Conservation (phyloP, 2,888 invertebrate species). For the Temnothorax unifasciatus region DNA sequence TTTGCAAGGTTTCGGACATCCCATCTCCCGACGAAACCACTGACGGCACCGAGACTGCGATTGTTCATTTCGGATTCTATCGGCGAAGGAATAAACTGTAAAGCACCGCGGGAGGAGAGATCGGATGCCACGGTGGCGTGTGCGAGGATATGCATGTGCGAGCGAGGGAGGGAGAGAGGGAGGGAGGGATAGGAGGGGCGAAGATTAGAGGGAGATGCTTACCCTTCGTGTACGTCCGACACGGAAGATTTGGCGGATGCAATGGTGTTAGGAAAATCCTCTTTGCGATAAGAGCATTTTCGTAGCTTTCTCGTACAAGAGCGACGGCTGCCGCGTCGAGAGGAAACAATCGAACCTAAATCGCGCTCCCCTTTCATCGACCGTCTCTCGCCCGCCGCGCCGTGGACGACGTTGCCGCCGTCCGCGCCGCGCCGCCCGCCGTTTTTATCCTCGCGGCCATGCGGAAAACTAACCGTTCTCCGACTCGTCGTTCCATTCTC, state of each 20-base stretch:
- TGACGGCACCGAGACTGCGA: not conserved
- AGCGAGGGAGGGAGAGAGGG: not conserved
- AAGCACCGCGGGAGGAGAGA: slow-evolving; percentile 25
- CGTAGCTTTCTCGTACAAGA: slow-evolving; percentile 54
- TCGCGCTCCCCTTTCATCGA: slow-evolving; percentile 42
- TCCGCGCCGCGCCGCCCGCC: too few relatives aligned
- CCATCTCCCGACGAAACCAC: slow-evolving; percentile 12
- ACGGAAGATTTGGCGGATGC: slow-evolving; percentile 59
- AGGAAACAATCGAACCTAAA: slow-evolving; percentile 56
- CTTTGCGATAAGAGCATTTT: slow-evolving; percentile 71
- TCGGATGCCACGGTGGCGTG: slow-evolving; percentile 7
- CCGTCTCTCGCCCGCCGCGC: not conserved
- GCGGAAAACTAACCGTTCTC: not conserved
- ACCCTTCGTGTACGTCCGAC: slow-evolving; percentile 51
- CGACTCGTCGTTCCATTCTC: not conserved
- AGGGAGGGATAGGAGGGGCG: too few relatives aligned
- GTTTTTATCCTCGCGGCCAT: slow-evolving; percentile 3
- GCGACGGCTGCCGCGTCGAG: slow-evolving; percentile 20
- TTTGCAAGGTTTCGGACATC: not conserved
- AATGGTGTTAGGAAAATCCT: slow-evolving; percentile 72
- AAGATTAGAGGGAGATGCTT: slow-evolving; percentile 51
- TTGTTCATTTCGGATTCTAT: slow-evolving; percentile 43
- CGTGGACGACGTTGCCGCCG: not conserved
- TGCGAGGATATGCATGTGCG: not conserved
- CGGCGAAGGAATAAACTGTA: slow-evolving; percentile 45